Base-by-base conservation (phyloP, 2,888 invertebrate genomes). In the Drosophila nigricruria region DNA sequence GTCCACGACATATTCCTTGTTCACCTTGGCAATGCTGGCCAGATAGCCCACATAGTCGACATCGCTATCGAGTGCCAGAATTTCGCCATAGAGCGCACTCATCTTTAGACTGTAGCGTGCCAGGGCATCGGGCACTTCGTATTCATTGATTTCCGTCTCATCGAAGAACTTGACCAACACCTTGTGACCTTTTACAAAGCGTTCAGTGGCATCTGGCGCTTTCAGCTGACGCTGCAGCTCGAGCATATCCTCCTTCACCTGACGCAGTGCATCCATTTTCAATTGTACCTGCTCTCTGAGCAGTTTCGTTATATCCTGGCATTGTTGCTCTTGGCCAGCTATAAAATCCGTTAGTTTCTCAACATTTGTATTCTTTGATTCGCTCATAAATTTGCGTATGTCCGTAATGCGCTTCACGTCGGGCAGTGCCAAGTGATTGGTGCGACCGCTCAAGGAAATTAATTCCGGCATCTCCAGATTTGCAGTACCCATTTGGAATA, bases 1-100 rank as follows among this genome's bases (percentile, higher is more conserved):
- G 12, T 78, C 63, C 23, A 34, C 42, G 3, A 73, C 66, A 43
- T 27, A 66, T 14, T 69, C 34, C 5, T 50, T 47, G 16, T 82
- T 82, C n/a, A 69, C 14, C 6, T 14, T 36, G 16, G 83, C 65
- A 38, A 81, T 38, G 23, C 62, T 43, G 14, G 45, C 49, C 60
- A 82, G 23, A 38, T 72, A 78, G n/a, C 9, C 32, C 2, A 81
- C 76, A 20, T 72, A 70, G 34, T 81, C 73, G 6, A 79, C 45
- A 53, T 82, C 82, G 45, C 70, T 70, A 32, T 77, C 83, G 4
- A 81, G 50, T 0, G 59, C 45, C 4, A 82, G 16, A 0, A 74
- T 74, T 10, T 73, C 71, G 1, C 66, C 53, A 27, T 60, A 83
- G 1, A 81, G 47, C 1, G 63, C 12, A 16, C 62, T 67, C 70